Conservation (phyloP, 2,113 vertebrate species). For the Myotis lucifugus region DNA sequence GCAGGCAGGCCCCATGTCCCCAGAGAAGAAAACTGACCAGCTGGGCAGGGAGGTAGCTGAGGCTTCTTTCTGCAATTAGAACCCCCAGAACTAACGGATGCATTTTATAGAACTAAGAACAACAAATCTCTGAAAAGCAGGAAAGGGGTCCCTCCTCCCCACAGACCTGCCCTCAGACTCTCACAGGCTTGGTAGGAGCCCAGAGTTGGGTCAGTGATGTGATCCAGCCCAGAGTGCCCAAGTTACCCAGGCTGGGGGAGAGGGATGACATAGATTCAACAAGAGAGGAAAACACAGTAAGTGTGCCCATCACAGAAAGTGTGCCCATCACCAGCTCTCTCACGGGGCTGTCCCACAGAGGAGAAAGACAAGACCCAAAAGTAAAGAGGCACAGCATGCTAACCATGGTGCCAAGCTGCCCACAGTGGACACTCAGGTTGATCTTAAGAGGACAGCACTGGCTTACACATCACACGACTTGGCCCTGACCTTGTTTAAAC, state of each 20-base stretch:
- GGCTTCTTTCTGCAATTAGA: background rate
- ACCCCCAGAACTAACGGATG: background rate
- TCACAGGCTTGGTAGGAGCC: background rate
- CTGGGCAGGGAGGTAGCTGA: background rate
- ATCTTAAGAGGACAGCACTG: background rate
- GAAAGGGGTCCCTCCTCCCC: background rate
- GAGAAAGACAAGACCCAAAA: background rate
- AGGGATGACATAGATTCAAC: fast-evolving
- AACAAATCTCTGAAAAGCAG: background rate
- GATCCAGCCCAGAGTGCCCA: background rate
- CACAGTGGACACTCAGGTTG: background rate
- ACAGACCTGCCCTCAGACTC: background rate
- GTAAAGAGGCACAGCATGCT: fast-evolving
- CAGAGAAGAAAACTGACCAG: background rate
- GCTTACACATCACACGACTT: fast-evolving
- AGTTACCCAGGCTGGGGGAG: background rate
- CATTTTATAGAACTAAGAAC: background rate
- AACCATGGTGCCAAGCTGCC: background rate
- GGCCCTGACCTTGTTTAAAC: slow-evolving; percentile 92
- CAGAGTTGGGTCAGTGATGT: background rate
- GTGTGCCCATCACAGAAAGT: background rate
- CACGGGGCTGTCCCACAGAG: fast-evolving
- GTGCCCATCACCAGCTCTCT: background rate
- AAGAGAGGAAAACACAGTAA: background rate
- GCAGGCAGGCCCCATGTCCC: background rate